Percentiles rank a stretch among this genome's conserved stretches.
phyloP scores from a whole-genome alignment of 37 sponge, comb jelly and placozoan species.

The Geodia barretti region DNA sequence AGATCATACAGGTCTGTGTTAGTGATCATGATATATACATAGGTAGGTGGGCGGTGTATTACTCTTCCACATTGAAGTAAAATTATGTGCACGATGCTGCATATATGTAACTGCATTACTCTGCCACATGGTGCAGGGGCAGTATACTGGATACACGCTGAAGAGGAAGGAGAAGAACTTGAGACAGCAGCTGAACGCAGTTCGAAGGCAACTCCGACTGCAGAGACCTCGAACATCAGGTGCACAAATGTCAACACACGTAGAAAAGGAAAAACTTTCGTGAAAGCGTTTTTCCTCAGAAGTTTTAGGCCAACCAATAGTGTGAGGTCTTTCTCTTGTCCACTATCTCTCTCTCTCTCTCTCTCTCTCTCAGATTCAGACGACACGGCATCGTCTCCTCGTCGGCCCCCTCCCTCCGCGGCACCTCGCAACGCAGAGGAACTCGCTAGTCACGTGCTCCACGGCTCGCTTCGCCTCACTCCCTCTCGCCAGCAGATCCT shows the following conservation, averaged over 20 bases:
- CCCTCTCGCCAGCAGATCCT: constrained; percentile 63
- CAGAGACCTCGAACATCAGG: too few relatives aligned
- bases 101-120: neutral
- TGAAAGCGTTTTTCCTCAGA: too few relatives aligned
- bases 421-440: constrained; percentile 49
- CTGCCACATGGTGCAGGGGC: constrained; percentile 22
- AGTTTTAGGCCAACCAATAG: neutral
- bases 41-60: neutral
- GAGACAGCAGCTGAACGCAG: too few relatives aligned
- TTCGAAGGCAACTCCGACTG: too few relatives aligned
- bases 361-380: constrained; percentile 43
- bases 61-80: neutral
- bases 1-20: too few relatives aligned
- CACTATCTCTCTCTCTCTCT: neutral
- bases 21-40: constrained; percentile 19
- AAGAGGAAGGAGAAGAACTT: too few relatives aligned
- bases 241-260: too few relatives aligned
- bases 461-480: constrained; percentile 63
- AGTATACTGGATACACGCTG: constrained; percentile 20
- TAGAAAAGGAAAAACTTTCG: too few relatives aligned
- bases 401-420: constrained; percentile 1
- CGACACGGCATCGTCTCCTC: constrained; percentile 18
- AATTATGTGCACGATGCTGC: neutral
- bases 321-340: neutral
- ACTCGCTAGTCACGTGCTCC: constrained; percentile 64